phyloP scores from a whole-genome alignment of 2,113 vertebrate species.

The Glaucidium brasilianum region DNA sequence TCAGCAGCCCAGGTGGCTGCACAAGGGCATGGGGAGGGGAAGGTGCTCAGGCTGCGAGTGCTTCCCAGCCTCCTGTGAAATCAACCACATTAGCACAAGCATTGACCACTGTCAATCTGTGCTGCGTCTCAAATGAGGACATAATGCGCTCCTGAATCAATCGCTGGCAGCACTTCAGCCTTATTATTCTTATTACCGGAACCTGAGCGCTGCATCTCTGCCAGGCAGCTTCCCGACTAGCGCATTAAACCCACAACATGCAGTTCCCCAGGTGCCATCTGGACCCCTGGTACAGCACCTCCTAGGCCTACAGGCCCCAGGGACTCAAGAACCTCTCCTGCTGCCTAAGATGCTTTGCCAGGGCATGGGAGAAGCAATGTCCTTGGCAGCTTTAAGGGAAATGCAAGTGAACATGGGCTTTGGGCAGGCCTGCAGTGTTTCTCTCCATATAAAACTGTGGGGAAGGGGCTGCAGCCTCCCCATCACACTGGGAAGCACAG shows the following conservation, averaged over 20 bases:
- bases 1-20: background rate
- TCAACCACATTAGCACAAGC: constrained; percentile 10
- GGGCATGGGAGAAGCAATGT: background rate
- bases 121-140: background rate
- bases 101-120: constrained; percentile 17
- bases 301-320: background rate
- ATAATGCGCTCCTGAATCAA: constrained; percentile 42
- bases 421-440: background rate
- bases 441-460: background rate
- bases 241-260: background rate
- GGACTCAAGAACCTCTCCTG: background rate
- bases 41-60: background rate
- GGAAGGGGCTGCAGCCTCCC: background rate
- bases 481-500: background rate
- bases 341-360: background rate
- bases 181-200: background rate
- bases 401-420: background rate
- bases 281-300: background rate
- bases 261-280: fast-evolving
- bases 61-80: background rate
- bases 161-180: background rate
- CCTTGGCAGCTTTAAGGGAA: background rate
- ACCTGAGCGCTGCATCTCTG: background rate
- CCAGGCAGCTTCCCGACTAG: background rate
- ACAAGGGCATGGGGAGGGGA: background rate